phyloP scores from a whole-genome alignment of 2,113 vertebrate genomes.

The Phalacrocorax pelagicus region DNA sequence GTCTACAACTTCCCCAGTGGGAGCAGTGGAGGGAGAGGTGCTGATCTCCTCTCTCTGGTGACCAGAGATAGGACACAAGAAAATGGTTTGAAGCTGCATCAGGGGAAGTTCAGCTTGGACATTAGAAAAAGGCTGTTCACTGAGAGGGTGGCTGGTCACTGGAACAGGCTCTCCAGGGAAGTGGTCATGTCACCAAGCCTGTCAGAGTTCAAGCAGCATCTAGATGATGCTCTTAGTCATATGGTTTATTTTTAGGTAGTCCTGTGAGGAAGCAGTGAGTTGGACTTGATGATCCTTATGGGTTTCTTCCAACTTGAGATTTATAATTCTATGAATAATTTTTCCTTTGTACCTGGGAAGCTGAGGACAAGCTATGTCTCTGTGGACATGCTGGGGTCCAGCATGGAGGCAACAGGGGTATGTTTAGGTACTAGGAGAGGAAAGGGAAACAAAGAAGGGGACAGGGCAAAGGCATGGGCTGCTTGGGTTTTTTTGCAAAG shows the following conservation, averaged over 20 bases:
- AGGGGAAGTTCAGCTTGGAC: neutral
- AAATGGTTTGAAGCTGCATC: neutral
- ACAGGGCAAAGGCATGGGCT: neutral
- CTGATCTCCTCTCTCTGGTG: neutral
- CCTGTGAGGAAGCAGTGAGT: neutral
- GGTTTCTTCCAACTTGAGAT: neutral
- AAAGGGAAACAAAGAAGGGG: neutral
- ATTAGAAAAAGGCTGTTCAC: neutral
- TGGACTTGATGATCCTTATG: neutral
- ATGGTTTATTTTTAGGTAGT: neutral
- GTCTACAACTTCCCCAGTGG: neutral
- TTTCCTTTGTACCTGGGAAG: neutral
- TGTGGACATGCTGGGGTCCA: neutral
- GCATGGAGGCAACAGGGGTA: neutral
- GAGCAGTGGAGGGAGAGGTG: fast-evolving
- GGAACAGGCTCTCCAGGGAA: neutral
- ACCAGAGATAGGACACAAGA: fast-evolving
- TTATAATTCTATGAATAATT: neutral
- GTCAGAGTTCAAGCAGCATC: neutral
- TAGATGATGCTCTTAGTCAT: neutral
- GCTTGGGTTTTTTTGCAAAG: neutral
- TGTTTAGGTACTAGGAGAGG: neutral
- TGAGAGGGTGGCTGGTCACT: neutral
- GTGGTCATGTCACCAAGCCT: too few relatives aligned
- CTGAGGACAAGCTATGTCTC: neutral